Conservation (phyloP, 2,888 invertebrate genomes). For the Reticulitermes lucifugus region DNA sequence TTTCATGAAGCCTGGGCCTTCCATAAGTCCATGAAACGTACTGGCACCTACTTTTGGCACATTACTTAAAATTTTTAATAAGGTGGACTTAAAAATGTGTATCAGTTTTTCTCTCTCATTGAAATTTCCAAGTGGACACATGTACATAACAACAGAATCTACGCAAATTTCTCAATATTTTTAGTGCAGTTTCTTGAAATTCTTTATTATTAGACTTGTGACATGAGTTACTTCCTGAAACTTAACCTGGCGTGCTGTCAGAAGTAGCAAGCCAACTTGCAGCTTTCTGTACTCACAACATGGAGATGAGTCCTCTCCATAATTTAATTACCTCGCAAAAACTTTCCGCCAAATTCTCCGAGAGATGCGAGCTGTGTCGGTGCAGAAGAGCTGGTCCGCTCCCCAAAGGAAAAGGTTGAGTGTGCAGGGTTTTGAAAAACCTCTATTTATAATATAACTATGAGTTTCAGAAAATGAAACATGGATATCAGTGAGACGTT, state of each 20-base stretch:
- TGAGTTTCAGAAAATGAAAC: no score
- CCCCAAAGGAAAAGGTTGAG: background rate
- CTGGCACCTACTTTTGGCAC: no score
- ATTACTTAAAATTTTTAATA: no score
- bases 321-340: constrained; percentile 38
- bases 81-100: no score
- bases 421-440: no score
- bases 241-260: constrained; percentile 32
- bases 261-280: background rate
- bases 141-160: background rate
- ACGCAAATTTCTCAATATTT: background rate
- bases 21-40: no score
- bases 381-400: background rate
- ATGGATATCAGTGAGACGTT: no score
- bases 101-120: no score
- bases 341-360: constrained; percentile 18
- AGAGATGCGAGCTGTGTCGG: background rate
- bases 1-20: no score
- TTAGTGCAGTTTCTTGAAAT: background rate
- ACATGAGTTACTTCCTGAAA: constrained; percentile 7
- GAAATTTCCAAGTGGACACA: no score
- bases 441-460: no score
- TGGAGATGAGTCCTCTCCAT: constrained; percentile 10
- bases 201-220: constrained; percentile 20
- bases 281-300: background rate